phyloP scores from a whole-genome alignment of 2,113 vertebrate genomes.

The Cheirogaleus medius region DNA sequence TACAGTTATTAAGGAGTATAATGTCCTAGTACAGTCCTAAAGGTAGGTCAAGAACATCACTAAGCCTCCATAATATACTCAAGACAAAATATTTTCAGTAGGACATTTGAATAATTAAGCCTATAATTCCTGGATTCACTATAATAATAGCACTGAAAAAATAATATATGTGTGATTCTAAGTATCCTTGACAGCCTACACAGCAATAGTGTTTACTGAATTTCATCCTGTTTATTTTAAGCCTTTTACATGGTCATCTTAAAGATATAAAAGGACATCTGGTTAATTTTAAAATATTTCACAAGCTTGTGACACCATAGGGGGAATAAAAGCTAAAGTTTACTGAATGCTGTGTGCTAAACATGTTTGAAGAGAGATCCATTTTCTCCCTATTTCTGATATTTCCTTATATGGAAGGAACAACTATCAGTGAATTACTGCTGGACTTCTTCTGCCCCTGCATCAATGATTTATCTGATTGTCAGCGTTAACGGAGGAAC shows the following conservation, averaged over 20 bases:
- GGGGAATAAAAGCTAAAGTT: background rate
- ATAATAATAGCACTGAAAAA: background rate
- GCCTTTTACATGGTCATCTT: background rate
- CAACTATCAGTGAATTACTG: background rate
- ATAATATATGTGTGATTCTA: background rate
- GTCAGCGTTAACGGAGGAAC: background rate
- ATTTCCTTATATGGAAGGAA: background rate
- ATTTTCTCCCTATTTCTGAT: background rate
- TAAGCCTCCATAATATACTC: background rate
- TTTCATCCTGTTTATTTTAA: constrained; percentile 27
- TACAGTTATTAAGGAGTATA: background rate
- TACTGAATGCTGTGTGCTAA: background rate
- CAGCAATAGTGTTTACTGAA: background rate
- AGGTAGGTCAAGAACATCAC: background rate
- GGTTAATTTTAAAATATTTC: constrained; percentile 15
- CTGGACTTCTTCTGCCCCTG: background rate
- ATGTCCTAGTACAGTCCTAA: background rate
- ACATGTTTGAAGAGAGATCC: background rate
- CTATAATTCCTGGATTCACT: background rate
- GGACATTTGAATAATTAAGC: background rate
- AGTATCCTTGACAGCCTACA: background rate
- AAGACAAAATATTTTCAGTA: background rate
- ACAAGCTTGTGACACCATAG: background rate
- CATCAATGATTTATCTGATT: background rate
- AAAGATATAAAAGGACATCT: constrained; percentile 14